Conservation (phyloP, 2,797 vertebrate genomes). For the Buceros bicornis region DNA sequence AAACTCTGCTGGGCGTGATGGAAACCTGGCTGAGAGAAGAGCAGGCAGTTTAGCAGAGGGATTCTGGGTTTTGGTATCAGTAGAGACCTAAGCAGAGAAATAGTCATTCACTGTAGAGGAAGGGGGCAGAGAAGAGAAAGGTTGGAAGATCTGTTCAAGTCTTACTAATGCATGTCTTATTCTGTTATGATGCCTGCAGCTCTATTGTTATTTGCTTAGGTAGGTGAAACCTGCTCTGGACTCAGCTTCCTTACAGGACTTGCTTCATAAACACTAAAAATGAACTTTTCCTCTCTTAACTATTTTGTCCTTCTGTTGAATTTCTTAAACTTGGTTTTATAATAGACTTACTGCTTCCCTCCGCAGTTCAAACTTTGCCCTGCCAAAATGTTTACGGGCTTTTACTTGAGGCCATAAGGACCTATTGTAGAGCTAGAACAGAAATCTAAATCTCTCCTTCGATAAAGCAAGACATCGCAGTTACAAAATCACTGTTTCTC, state of each 20-base stretch:
- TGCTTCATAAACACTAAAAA: not conserved
- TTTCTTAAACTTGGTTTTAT: not conserved
- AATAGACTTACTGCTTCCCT: not conserved
- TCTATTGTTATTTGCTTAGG: not conserved
- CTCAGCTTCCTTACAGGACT: not conserved
- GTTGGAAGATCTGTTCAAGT: not conserved
- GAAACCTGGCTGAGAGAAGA: not conserved
- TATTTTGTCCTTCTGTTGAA: not conserved
- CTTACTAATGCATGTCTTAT: not conserved
- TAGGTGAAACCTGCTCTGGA: not conserved
- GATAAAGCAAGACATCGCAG: not conserved
- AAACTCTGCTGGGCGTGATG: not conserved
- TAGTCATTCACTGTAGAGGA: not conserved
- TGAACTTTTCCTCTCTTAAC: rapidly evolving
- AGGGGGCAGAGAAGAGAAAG: not conserved
- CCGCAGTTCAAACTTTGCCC: not conserved
- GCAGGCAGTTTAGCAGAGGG: not conserved
- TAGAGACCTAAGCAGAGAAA: not conserved
- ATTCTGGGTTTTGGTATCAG: not conserved
- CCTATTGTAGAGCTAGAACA: not conserved
- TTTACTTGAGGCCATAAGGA: not conserved
- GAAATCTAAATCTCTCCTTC: not conserved
- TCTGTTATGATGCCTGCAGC: not conserved
- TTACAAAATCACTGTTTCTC: not conserved
- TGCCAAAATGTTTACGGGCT: not conserved